Conservation (phyloP, 2,113 vertebrate species). For the Nansenia antarctica region DNA sequence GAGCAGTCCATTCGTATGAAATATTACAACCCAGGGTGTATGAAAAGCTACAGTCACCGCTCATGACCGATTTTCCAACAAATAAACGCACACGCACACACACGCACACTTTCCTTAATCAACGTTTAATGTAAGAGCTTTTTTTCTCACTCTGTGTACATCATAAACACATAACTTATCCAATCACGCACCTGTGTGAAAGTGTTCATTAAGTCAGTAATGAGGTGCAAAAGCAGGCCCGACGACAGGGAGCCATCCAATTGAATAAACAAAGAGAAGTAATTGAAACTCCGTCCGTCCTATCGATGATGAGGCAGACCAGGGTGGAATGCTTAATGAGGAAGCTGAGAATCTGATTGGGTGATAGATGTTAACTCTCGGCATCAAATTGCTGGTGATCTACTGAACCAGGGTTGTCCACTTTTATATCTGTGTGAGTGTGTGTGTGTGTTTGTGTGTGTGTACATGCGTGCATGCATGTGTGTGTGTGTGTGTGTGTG, state of each 20-base stretch:
- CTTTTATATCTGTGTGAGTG: background rate
- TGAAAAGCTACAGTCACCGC: no score
- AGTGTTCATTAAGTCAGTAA: conserved; percentile 2
- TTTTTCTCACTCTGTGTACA: background rate
- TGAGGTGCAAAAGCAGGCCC: background rate
- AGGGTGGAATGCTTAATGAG: background rate
- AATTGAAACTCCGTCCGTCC: conserved; percentile 4
- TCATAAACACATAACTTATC: background rate
- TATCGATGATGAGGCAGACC: background rate
- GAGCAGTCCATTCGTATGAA: no score
- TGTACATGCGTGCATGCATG: background rate
- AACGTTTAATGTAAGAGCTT: background rate
- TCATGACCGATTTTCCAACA: no score
- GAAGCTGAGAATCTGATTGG: conserved; percentile 2
- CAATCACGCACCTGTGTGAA: background rate
- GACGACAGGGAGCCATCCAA: background rate
- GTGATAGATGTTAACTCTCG: background rate
- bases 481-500: background rate
- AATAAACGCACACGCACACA: no score
- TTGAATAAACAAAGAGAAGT: background rate
- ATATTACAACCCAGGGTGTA: no score
- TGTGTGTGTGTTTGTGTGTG: conserved; percentile 5
- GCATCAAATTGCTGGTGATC: background rate
- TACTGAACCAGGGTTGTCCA: no score
- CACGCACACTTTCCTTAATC: no score